Conservation (phyloP, 92 coral and sea anemone species). For the Actinostola sp. region DNA sequence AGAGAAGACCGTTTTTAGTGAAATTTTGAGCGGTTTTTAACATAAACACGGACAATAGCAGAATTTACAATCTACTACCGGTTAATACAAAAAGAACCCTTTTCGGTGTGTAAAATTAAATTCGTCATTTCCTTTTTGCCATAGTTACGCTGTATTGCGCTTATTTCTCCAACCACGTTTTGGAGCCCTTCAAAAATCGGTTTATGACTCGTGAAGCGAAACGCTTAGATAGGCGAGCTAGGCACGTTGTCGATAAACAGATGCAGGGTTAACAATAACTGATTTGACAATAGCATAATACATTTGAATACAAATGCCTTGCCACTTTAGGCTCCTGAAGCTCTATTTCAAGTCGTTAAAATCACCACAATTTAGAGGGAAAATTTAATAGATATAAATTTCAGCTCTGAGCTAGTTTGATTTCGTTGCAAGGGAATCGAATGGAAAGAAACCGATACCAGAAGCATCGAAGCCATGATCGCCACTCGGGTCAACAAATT, state of each 20-base stretch:
- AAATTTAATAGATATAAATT: conserved; percentile 19
- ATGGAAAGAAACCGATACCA: conserved; percentile 29
- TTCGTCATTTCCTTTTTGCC: conserved; percentile 31
- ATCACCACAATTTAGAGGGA: conserved; percentile 28
- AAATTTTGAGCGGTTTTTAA: conserved; percentile 49
- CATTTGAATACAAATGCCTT: conserved; percentile 71
- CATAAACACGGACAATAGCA: conserved; percentile 57
- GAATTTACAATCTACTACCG: conserved; percentile 45
- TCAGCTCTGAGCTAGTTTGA: not conserved
- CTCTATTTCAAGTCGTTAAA: conserved; percentile 21
- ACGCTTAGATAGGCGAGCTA: conserved; percentile 14
- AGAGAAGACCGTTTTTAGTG: conserved; percentile 42
- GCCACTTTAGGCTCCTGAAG: conserved; percentile 45
- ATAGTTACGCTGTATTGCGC: conserved; percentile 21
- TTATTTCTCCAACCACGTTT: conserved; percentile 36
- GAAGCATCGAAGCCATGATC: conserved; percentile 12
- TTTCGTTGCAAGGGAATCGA: conserved; percentile 5
- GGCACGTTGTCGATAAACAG: conserved; percentile 48
- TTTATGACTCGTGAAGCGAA: conserved; percentile 39
- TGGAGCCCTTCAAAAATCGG: conserved; percentile 20
- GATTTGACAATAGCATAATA: conserved; percentile 51
- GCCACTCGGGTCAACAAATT: conserved; percentile 69
- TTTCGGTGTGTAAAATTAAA: not conserved
- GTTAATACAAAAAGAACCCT: conserved; percentile 19
- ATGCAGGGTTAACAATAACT: conserved; percentile 24